phyloP scores from a whole-genome alignment of 2,888 invertebrate genomes.

The Acanthosepion pharaonis region DNA sequence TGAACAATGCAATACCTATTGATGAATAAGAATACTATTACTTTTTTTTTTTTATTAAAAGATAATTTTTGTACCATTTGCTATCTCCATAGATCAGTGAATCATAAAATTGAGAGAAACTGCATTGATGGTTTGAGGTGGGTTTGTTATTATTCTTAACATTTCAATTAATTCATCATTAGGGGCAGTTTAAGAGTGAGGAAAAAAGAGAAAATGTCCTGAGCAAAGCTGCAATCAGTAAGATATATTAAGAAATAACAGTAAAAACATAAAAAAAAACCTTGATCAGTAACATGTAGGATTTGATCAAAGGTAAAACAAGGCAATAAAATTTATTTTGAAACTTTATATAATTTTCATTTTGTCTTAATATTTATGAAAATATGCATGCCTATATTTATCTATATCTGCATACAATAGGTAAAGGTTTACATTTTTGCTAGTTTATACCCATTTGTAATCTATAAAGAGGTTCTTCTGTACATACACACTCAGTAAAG shows the following conservation, averaged over 20 bases:
- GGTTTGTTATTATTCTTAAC: not conserved
- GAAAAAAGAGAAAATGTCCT: no score
- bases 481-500: not conserved
- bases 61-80: no score
- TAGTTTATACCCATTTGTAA: not conserved
- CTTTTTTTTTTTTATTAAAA: no score
- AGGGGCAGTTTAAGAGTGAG: not conserved
- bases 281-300: not conserved
- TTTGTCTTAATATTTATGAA: not conserved
- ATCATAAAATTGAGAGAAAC: no score
- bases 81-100: no score
- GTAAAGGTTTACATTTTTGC: no score
- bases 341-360: not conserved
- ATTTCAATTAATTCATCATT: not conserved
- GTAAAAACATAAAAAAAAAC: not conserved
- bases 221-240: no score
- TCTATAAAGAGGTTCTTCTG: not conserved
- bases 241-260: no score
- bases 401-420: not conserved
- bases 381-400: not conserved
- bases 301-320: not conserved
- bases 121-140: no score
- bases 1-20: not conserved
- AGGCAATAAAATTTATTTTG: not conserved
- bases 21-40: no score